Base-by-base conservation (phyloP, 1,140 invertebrate genomes). In the Pseudomyrmex cubaensis region DNA sequence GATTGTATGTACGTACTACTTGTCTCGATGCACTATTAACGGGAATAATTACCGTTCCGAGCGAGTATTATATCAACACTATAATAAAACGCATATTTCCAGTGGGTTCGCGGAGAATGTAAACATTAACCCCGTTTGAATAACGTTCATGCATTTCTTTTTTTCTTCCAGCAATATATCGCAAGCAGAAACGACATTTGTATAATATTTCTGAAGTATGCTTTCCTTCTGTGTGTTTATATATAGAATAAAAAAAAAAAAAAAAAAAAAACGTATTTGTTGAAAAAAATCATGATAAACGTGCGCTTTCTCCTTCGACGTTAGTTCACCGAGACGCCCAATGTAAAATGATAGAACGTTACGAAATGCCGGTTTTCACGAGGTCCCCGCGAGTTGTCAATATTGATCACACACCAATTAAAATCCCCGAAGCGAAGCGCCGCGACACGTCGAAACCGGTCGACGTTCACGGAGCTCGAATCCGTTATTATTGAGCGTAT, bases 341-440 rank as follows among this genome's bases (percentile, higher is more conserved):
- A 46, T 10, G 35, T 77, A 56, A 69, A 56, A 67, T 48, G 75
- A 15, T 7, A 17, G 35, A 15, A 35, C 50, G 35, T 77, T 77
- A 44, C 62, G 74, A 67, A 56, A 77, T n/a, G 73, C 7, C 22
- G 25, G 9, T 54, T 77, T 77, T 77, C 56, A 56, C 20, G 46
- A 77, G 67, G 35, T 67, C 44, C 48, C 35, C 64, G 20, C 17
- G 44, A 20, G 17, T 17, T 66, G 35, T 69, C 74, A 56, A 77
- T 56, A 78, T 70, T 22, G 64, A 78, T 78, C 54, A 44, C 44
- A 35, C 4, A 70, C 54, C 72, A 80, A 80, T 80, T 80, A 78
- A 78, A 78, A 78, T 78, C 52, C 5, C 46, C 17, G 54, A 17
- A 56, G 50, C 50, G 9, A 69, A 75, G 72, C 76, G 84, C 35